Base-by-base conservation (phyloP, 2,797 vertebrate genomes). In the Argyrosomus regius region DNA sequence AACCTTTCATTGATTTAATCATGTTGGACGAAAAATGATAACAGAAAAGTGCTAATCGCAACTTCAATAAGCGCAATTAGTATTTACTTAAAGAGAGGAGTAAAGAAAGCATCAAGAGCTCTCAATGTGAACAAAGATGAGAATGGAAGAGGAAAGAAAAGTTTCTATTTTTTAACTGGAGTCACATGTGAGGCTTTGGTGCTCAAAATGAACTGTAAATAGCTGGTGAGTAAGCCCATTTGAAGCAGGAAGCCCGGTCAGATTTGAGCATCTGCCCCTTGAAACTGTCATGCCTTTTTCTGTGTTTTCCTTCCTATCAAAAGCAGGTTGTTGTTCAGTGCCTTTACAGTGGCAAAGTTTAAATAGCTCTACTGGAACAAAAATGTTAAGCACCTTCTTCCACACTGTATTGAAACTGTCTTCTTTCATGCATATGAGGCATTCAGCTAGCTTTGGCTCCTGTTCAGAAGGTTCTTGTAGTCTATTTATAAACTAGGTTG, bases 101-200 rank as follows among this genome's bases (percentile, higher is more conserved):
- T n/a, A 58, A 69, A 62, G 31, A 78, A 65, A 80, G 35, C 26
- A 64, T 60, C 1, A n/a, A 88, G 72, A 67, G 77, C 77, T 60
- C 83, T 81, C 49, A 11, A 78, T 24, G 28, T 45, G 71, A 72
- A 78, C 71, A 83, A 83, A 85, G 77, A 69, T 53, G 10, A 65
- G 12, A 49, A 62, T 54, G 35, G 31, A 68, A 62, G 16, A 73
- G 72, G 28, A 60, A 61, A 63, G 46, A 58, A 80, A 41, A 13
- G 11, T 72, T 77, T 80, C 41, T 78, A 59, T 60, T 67, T 65
- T 54, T 50, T 22, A 72, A 62, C 45, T 18, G 31, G 1, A 53
- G 50, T 71, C 61, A 75, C 57, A 43, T 72, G 28, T 24, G 18
- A 58, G 28, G 10, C 54, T 62, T 11, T 56, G 18, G 14, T 18